Evolutionary conservation across 1,140 invertebrate genomes (phyloP).

Genomic region (Zeugodacus cucurbitae): DNA sequence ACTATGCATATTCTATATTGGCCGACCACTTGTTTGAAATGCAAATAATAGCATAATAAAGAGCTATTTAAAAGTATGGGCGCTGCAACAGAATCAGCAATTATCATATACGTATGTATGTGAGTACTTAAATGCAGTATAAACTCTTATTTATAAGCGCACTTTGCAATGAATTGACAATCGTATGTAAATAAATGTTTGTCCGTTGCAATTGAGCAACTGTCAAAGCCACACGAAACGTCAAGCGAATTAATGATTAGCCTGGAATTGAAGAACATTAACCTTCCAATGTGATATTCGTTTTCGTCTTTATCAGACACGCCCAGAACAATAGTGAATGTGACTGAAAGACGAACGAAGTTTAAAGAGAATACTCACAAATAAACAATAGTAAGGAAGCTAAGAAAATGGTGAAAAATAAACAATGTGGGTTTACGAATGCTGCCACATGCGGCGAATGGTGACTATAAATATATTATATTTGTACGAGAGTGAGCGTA

Average conservation of each 20-base stretch:
- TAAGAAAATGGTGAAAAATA: neutral
- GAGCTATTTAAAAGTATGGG: neutral
- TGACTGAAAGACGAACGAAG: neutral
- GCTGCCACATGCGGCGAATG: neutral
- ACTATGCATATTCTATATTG: neutral
- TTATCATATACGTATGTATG: neutral
- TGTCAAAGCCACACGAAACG: neutral
- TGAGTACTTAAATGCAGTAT: neutral
- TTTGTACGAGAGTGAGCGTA: neutral
- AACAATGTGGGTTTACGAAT: neutral
- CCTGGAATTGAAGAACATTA: slow-evolving; percentile 24
- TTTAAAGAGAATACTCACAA: neutral
- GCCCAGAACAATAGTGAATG: neutral
- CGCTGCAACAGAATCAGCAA: neutral
- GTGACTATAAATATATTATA: neutral
- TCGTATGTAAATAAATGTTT: neutral
- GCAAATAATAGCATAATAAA: neutral
- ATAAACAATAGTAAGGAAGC: neutral
- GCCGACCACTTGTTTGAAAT: neutral
- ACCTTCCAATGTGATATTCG: slow-evolving; percentile 11
- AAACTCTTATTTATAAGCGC: neutral
- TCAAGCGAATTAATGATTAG: slow-evolving; percentile 7
- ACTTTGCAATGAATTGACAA: neutral
- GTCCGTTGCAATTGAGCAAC: neutral
- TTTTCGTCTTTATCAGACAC: neutral